phyloP scores from a whole-genome alignment of 2,113 vertebrate species.

The Coracopsis vasa region DNA sequence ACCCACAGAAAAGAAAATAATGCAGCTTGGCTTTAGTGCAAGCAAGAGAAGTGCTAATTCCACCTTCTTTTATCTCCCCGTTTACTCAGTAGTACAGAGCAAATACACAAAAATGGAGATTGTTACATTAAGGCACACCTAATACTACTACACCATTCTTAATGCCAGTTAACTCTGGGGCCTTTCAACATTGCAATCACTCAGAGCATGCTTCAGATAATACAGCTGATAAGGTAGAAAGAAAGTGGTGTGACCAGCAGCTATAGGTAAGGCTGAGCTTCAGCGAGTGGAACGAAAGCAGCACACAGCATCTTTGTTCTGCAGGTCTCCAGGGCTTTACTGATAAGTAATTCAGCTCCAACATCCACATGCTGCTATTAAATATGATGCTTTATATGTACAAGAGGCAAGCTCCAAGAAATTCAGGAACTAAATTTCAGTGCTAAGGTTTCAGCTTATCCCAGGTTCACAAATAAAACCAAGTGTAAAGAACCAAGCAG shows the following conservation, averaged over 20 bases:
- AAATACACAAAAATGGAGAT: slow-evolving; percentile 14
- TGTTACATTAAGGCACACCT: slow-evolving; percentile 48
- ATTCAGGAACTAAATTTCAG: background rate
- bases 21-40: slow-evolving; percentile 27
- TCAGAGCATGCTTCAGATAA: slow-evolving; percentile 9
- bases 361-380: accelerated
- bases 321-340: background rate
- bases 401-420: background rate
- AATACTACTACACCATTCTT: background rate
- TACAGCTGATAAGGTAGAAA: background rate
- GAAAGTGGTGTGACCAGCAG: background rate
- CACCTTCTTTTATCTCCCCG: slow-evolving; percentile 44
- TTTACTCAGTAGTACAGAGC: slow-evolving; percentile 44
- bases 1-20: slow-evolving; percentile 66
- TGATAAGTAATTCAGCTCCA: background rate
- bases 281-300: accelerated
- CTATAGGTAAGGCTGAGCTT: background rate
- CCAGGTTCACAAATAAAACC: background rate
- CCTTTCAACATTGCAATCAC: background rate
- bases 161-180: slow-evolving; percentile 18
- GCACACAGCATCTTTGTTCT: background rate
- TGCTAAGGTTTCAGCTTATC: background rate
- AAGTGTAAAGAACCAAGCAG: background rate
- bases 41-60: slow-evolving; percentile 48
- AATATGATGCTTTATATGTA: background rate